These are phyloP conservation scores for Paratrypauchen microcephalus DNA, from an alignment of 2,797 vertebrate species.

Conservation along the genomic window DNA sequence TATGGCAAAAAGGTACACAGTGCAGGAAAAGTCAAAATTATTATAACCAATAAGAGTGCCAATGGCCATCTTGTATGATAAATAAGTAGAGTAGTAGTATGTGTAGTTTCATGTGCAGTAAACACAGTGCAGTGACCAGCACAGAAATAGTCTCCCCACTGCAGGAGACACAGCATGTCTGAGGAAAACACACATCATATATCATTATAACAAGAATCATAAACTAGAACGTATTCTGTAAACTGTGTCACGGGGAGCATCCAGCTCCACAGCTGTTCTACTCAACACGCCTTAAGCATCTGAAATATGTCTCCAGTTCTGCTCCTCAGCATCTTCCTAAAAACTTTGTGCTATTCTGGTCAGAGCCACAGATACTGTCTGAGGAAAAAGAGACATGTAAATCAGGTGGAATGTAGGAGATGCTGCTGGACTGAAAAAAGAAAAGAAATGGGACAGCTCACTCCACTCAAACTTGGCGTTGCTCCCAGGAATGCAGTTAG, in stretches of 20 bases:
- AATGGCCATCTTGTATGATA: neutral
- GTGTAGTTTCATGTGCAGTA: neutral
- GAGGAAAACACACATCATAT: slow-evolving; percentile 21
- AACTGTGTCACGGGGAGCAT: slow-evolving; percentile 34
- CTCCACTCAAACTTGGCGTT: slow-evolving; percentile 75
- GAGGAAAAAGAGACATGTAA: slow-evolving; percentile 56
- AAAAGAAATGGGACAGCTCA: slow-evolving; percentile 69
- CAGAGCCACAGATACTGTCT: slow-evolving; percentile 31
- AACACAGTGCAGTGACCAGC: slow-evolving; percentile 3
- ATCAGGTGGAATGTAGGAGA: slow-evolving; percentile 68
- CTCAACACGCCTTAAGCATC: slow-evolving; percentile 24
- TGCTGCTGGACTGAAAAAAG: slow-evolving; percentile 28
- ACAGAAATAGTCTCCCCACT: slow-evolving; percentile 21
- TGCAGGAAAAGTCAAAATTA: neutral
- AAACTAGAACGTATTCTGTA: slow-evolving; percentile 12
- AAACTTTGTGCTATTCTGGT: slow-evolving; percentile 41
- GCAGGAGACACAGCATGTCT: slow-evolving; percentile 14
- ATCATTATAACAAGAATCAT: slow-evolving; percentile 21
- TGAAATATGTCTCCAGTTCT: slow-evolving; percentile 40
- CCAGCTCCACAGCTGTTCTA: slow-evolving; percentile 40
- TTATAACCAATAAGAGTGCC: neutral
- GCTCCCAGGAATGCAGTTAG: slow-evolving; percentile 78
- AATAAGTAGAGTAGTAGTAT: neutral
- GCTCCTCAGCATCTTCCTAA: slow-evolving; percentile 42
- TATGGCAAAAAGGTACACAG: neutral